phyloP scores from a whole-genome alignment of 2,888 invertebrate species.

The Mythimna pallens region DNA sequence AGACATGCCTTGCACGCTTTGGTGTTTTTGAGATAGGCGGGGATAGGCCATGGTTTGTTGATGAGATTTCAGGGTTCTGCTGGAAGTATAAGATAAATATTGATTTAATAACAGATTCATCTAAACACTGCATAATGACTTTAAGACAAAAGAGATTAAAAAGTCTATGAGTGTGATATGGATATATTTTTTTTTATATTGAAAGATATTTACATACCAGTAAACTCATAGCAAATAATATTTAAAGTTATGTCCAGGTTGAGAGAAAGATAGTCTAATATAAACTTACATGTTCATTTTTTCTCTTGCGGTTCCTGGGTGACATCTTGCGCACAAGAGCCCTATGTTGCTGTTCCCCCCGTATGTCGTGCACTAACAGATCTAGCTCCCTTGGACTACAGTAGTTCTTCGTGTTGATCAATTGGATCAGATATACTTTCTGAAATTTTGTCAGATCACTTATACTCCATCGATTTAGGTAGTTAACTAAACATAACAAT shows the following conservation, averaged over 20 bases:
- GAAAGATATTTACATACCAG: too few species aligned
- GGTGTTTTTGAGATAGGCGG: conserved; percentile 77
- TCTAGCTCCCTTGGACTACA: conserved; percentile 69
- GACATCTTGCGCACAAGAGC: conserved; percentile 63
- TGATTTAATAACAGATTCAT: neutral
- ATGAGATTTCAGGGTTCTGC: conserved; percentile 75
- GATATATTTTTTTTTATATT: too few species aligned
- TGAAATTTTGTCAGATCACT: conserved; percentile 56
- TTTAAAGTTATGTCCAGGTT: too few species aligned
- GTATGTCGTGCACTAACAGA: conserved; percentile 72
- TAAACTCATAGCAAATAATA: too few species aligned
- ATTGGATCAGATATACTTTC: conserved; percentile 80
- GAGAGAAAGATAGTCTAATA: too few species aligned
- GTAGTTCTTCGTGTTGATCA: conserved; percentile 79
- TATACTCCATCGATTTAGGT: too few species aligned
- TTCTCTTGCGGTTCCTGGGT: conserved; percentile 55
- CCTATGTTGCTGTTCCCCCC: conserved; percentile 71
- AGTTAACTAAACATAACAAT: too few species aligned
- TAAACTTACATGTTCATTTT: conserved; percentile 68
- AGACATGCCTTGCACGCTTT: conserved; percentile 61
- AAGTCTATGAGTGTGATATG: too few species aligned
- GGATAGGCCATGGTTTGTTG: conserved; percentile 72
- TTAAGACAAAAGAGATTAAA: too few species aligned
- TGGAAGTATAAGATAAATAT: conserved; percentile 42
- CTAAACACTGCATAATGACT: too few species aligned